Base-by-base conservation (phyloP, 2,888 invertebrate genomes). In the Troides oblongomaculatus region DNA sequence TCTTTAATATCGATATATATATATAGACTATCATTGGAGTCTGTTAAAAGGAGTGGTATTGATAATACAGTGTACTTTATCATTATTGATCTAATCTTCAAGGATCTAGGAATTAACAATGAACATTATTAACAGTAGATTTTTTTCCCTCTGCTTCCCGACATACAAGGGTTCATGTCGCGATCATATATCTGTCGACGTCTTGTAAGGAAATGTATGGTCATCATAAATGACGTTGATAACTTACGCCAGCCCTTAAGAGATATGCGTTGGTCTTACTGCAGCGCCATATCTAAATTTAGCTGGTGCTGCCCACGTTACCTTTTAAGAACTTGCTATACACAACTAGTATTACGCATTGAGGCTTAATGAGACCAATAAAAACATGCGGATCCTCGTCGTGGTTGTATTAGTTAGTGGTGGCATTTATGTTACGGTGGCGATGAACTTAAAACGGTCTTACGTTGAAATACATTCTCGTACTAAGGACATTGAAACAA, bases 261-360 rank as follows among this genome's bases (percentile, higher is more conserved):
- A 76, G 80, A 78, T 79, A 82, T 82, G 83, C 75, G 77, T 76
- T 69, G 76, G 74, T 80, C n/a, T 81, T 81, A 82, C 80, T 76
- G 75, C 77, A 73, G 78, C 69, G 78, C 81, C 79, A 79, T 82
- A 86, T 85, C 88, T 88, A 88, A 85, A 86, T 87, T 84, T 88
- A 88, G 85, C 83, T 77, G 76, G 79, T 76, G 83, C 82, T 84
- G 81, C 81, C 79, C 82, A 79, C 81, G 79, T 78, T 80, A 81
- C 84, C 85, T 85, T 88, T 84, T 85, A 86, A 66, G 68, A 70
- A 67, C 64, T 74, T 69, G 77, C 78, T 78, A 78, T 81, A 77
- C 78, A 30, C 75, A 75, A 78, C 80, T 76, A 78, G 81, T 82
- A 80, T 81, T 81, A 79, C 74, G 72, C 76, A 73, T 72, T 72